Percentiles rank a stretch among this genome's conserved stretches.
phyloP scores from a whole-genome alignment of 1,140 invertebrate genomes.

The Hylyphantes graminicola region DNA sequence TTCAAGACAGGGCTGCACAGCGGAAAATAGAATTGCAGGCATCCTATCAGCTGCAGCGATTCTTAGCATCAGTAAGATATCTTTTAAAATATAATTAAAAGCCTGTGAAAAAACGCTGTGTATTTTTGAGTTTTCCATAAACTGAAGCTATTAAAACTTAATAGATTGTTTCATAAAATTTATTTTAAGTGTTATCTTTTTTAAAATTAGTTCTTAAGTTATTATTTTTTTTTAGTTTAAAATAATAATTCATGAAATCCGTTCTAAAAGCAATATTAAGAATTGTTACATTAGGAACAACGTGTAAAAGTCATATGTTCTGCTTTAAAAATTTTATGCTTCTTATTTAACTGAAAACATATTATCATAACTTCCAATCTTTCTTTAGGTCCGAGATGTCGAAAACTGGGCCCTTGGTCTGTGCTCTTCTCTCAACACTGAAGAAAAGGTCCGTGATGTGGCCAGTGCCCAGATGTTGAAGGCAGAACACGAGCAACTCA shows the following conservation, averaged over 20 bases:
- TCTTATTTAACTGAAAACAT: slow-evolving; percentile 11
- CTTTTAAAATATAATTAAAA: background rate
- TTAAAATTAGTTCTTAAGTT: too few species aligned
- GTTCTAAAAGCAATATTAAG: too few species aligned
- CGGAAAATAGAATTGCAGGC: slow-evolving; percentile 85
- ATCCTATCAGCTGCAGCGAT: slow-evolving; percentile 89
- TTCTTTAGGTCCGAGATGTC: slow-evolving; percentile 82
- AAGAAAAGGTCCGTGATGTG: slow-evolving; percentile 86
- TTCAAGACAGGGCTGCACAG: slow-evolving; percentile 83
- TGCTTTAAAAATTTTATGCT: background rate
- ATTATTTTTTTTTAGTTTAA: too few species aligned
- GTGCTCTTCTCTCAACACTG: slow-evolving; percentile 81
- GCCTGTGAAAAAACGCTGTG: background rate
- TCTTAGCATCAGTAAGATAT: slow-evolving; percentile 76
- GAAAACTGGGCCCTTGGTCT: slow-evolving; percentile 87
- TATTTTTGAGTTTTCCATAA: background rate
- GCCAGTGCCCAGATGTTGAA: slow-evolving; percentile 87
- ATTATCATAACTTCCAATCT: slow-evolving; percentile 7
- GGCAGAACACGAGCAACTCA: slow-evolving; percentile 89
- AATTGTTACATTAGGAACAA: background rate
- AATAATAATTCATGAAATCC: too few species aligned
- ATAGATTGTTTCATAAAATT: background rate
- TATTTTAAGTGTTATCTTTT: too few species aligned
- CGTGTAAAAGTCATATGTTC: background rate
- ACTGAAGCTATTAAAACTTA: too few species aligned